Base-by-base conservation (phyloP, 2,797 vertebrate genomes). In the Decapterus maruadsi region DNA sequence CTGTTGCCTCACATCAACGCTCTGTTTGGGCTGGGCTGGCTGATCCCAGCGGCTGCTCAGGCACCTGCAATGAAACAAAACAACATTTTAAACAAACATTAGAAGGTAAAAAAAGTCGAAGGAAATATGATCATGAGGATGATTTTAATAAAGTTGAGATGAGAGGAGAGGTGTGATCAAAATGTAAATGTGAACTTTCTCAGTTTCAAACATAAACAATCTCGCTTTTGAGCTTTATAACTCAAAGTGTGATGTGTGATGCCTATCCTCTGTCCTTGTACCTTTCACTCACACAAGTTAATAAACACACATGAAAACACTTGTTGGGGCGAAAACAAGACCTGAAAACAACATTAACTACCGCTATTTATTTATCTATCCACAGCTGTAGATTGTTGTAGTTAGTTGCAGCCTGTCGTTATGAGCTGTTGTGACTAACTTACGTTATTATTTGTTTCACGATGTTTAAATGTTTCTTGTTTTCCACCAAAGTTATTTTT, bases 11-110 rank as follows among this genome's bases (percentile, higher is more conserved):
- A 91, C 68, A 22, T 81, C 86, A 0, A 92, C 78, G 56, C 66
- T 88, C 67, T 90, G 83, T 68, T 90, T 93, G 42, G 94, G 72
- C 3, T 89, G 90, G 7, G 92, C 89, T 51, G 91, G 81, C 63
- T 94, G 91, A 83, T 96, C 95, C 95, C 95, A 96, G 72, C 95
- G 88, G 86, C 94, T 95, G 83, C 84, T 87, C 73, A 95, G 82
- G 85, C 95, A 95, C 89, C 95, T 96, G 76, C 13, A 60, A 73
- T 16, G 40, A 29, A 61, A 53, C 7, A 20, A 17, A 6, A 57
- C 26, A 51, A 12, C 2, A 40, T 51, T 51, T 12, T 16, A 56
- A 17, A 19, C n/a, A 0, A 56, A 4, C 34, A 55, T 26, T 5
- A n/a, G 58, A 31, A 1, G 3, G 26, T 26, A 2, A 9, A 55